phyloP scores from a whole-genome alignment of 2,113 vertebrate species.

The Lethenteron camtschaticum region DNA sequence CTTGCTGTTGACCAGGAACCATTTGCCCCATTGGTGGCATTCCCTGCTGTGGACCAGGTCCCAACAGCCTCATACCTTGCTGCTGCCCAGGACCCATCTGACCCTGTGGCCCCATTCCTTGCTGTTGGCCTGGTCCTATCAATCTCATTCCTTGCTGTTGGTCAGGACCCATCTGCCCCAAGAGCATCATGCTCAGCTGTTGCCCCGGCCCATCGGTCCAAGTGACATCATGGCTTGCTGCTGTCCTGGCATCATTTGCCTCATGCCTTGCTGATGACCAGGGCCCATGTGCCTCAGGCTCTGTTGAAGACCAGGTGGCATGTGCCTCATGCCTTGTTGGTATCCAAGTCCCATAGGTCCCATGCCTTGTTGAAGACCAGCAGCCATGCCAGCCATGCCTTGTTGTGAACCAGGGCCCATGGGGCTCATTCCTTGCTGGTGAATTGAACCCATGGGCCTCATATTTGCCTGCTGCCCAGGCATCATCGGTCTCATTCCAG shows the following conservation, averaged over 20 bases:
- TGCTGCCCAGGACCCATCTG: constrained; percentile 2
- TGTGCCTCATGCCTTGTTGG: not conserved
- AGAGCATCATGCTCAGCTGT: not conserved
- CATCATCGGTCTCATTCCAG: constrained; percentile 18
- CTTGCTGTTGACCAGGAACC: constrained; percentile 1
- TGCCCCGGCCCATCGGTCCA: not conserved
- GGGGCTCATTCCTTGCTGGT: constrained; percentile 3
- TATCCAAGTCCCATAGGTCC: not conserved
- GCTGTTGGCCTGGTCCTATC: not conserved
- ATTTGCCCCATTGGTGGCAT: not conserved
- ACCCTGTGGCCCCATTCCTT: not conserved
- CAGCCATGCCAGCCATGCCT: not conserved
- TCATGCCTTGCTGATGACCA: constrained; percentile 1
- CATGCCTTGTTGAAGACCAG: constrained; percentile 3
- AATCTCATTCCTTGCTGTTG: constrained; percentile 2
- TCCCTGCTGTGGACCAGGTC: not conserved
- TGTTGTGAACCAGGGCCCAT: constrained; percentile 2
- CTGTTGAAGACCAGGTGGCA: not conserved
- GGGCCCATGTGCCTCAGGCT: not conserved
- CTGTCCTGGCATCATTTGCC: not conserved
- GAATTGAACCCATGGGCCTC: constrained; percentile 16
- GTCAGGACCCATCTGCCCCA: not conserved
- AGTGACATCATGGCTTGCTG: not conserved
- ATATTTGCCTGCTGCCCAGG: constrained; percentile 24
- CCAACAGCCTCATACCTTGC: constrained; percentile 2